Percentiles rank a stretch among this genome's conserved stretches.
Conservation (phyloP, 2,797 vertebrate species). For the Chiloscyllium punctatum region DNA sequence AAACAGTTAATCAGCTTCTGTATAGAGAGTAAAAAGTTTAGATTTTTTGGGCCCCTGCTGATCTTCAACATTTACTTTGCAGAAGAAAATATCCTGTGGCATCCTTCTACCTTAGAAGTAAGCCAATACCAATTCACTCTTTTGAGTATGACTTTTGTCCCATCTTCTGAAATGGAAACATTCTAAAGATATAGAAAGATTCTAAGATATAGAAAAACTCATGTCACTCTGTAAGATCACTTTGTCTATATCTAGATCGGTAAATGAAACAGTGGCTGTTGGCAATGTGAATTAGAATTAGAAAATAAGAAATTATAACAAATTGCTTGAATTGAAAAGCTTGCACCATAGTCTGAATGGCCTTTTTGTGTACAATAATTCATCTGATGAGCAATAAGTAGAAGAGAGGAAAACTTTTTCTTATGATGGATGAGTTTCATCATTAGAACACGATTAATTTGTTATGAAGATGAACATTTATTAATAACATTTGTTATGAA, state of each 20-base stretch:
- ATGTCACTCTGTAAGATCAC: neutral
- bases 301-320: neutral
- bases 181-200: neutral
- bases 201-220: neutral
- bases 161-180: neutral
- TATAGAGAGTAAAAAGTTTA: neutral
- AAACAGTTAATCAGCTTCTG: neutral
- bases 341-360: neutral
- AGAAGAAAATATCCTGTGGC: neutral
- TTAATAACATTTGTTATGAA: too few relatives aligned
- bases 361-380: neutral
- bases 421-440: neutral
- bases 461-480: neutral
- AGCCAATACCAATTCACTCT: neutral
- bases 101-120: neutral
- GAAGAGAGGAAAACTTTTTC: neutral
- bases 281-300: neutral
- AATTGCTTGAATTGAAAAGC: neutral
- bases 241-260: neutral
- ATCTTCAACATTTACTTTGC: neutral
- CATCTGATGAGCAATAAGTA: neutral
- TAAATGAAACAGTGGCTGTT: neutral
- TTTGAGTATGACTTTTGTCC: neutral
- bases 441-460: slow-evolving; percentile 9
- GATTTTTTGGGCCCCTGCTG: neutral